Percentiles rank a stretch among this genome's conserved stretches.
Conservation (phyloP, 2,797 vertebrate genomes). For the Adelosebastes latens region DNA sequence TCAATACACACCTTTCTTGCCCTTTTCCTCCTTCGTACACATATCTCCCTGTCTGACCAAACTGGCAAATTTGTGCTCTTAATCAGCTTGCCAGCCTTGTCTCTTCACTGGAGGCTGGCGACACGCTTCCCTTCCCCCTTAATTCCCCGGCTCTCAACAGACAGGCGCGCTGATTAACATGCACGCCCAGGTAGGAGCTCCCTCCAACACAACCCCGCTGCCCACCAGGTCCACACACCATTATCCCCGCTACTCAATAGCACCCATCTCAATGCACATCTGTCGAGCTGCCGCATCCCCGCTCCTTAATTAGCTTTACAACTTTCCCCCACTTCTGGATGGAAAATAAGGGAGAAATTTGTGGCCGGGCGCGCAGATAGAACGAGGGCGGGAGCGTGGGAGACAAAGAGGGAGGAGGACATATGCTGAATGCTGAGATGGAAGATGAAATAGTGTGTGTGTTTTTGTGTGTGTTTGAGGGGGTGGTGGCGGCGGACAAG, state of each 20-base stretch:
- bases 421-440: slow-evolving; percentile 58
- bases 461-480: slow-evolving; percentile 15
- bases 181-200: slow-evolving; percentile 77
- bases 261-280: slow-evolving; percentile 72
- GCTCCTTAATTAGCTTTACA: slow-evolving; percentile 78
- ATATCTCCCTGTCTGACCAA: slow-evolving; percentile 62
- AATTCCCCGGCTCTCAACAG: slow-evolving; percentile 72
- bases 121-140: slow-evolving; percentile 76
- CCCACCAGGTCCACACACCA: slow-evolving; percentile 69
- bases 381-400: slow-evolving; percentile 10
- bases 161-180: slow-evolving; percentile 78
- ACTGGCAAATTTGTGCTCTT: slow-evolving; percentile 74
- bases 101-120: slow-evolving; percentile 71
- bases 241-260: slow-evolving; percentile 75
- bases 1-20: slow-evolving; percentile 65
- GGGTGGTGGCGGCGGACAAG: background rate
- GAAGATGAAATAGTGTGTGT: slow-evolving; percentile 37
- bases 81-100: slow-evolving; percentile 76
- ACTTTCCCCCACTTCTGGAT: slow-evolving; percentile 64
- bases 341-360: slow-evolving; percentile 68
- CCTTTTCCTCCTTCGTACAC: slow-evolving; percentile 61
- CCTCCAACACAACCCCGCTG: slow-evolving; percentile 68
- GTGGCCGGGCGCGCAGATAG: slow-evolving; percentile 32
- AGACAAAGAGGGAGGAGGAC: slow-evolving; percentile 44
- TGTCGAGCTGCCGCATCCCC: slow-evolving; percentile 68